phyloP scores from a whole-genome alignment of 2,113 vertebrate genomes.

The Platichthys stellatus region DNA sequence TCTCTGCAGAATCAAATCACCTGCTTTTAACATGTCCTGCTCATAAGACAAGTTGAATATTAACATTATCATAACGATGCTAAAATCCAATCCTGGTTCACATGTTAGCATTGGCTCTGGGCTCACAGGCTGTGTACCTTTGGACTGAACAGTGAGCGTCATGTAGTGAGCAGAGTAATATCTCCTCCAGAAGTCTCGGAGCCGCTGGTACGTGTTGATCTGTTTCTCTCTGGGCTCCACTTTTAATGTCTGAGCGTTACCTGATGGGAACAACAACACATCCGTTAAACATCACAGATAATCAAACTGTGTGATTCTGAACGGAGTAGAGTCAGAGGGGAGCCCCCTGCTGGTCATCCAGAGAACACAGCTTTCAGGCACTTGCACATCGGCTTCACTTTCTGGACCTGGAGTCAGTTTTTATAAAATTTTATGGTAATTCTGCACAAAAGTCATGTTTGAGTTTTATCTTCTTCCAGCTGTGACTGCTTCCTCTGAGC shows the following conservation, averaged over 20 bases:
- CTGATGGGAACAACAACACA: slow-evolving; percentile 65
- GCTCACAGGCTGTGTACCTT: slow-evolving; percentile 82
- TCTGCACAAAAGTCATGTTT: too few relatives aligned
- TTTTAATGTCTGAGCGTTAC: slow-evolving; percentile 95
- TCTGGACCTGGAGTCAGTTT: too few relatives aligned
- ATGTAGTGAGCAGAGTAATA: slow-evolving; percentile 97
- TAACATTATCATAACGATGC: too few relatives aligned
- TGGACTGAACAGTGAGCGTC: slow-evolving; percentile 95
- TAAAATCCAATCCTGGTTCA: neutral
- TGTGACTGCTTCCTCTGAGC: too few relatives aligned
- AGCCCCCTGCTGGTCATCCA: too few relatives aligned
- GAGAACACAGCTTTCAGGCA: too few relatives aligned
- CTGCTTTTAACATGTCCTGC: neutral
- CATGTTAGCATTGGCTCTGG: neutral
- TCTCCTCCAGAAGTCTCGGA: slow-evolving; percentile 91
- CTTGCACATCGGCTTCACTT: too few relatives aligned
- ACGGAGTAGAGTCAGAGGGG: too few relatives aligned
- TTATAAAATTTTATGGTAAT: too few relatives aligned
- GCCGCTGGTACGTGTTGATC: slow-evolving; percentile 90
- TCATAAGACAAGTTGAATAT: neutral
- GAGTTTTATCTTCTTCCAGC: too few relatives aligned
- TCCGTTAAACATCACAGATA: too few relatives aligned
- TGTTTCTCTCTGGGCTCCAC: slow-evolving; percentile 88
- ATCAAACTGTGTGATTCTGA: too few relatives aligned
- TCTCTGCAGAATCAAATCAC: slow-evolving; percentile 81